Evolutionary conservation across 2,113 vertebrate species (phyloP), one percentile per base, ranked within the genome.

Genomic region (Catharus bicknelli): DNA sequence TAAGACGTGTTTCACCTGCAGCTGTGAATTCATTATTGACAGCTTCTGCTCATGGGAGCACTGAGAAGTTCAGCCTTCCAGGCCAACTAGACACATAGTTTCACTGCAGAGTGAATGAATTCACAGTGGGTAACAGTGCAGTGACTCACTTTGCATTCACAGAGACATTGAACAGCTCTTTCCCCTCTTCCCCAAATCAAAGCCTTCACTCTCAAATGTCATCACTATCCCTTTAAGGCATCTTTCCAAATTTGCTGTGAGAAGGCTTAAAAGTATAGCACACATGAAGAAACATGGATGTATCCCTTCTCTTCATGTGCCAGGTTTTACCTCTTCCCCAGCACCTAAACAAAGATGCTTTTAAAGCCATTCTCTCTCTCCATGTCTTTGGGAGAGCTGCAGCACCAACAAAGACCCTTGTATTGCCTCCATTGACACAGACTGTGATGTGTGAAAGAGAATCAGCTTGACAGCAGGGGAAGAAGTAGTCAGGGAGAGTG

Each of bases 1-100:
- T 63, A 68, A 94, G 68, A 62, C 40, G 0, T 78, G 57, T 94
- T 87, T 96, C 88, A 96, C 96, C 96, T 97, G 96, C 95, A 97
- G 76, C 84, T 86, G 91, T 77, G 79, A 67, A 90, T 93, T 92
- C 76, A 55, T 93, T 96, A 87, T 95, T 88, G 90, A 81, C 59
- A 54, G 36, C 58, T 92, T 92, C 63, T 94, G 87, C 69, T 94
- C 66, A 27, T 89, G 76, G 90, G 86, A 86, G 29, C 79, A 19
- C 45, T 90, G 76, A 66, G 69, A 91, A 88, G 81, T 69, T 80
- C 22, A 94, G 70, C 73, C 78, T 90, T 94, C 80, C 80, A 62
- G 83, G 86, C 94, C 88, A 32, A 95, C 51, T 55, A 91, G 91
- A 70, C 47, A 48, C 75, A 43, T 26, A 59, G 82, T 95, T 97